Evolutionary conservation across 2,888 invertebrate genomes (phyloP).

Genomic region (Onchidella celtica): DNA sequence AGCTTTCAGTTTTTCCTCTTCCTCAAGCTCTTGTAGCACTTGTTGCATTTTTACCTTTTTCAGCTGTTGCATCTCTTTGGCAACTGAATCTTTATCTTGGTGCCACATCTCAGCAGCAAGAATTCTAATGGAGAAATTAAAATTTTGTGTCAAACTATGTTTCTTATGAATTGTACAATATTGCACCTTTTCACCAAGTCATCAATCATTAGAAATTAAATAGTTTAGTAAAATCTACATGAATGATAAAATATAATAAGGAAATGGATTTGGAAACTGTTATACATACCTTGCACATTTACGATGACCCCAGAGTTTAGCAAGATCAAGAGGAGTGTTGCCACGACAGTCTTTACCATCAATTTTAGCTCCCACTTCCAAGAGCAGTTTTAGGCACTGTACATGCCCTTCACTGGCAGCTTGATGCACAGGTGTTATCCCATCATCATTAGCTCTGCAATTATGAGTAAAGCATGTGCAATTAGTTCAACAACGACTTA

Average conservation of each 20-base stretch:
- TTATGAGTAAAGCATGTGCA: background rate
- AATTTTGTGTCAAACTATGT: no score
- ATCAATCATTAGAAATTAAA: no score
- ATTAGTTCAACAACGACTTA: no score
- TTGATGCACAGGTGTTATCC: conserved; percentile 79
- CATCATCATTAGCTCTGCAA: conserved; percentile 77
- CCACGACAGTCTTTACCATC: conserved; percentile 75
- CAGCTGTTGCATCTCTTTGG: conserved; percentile 75
- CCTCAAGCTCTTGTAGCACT: conserved; percentile 74
- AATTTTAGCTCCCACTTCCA: conserved; percentile 75
- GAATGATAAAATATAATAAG: no score
- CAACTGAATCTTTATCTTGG: conserved; percentile 76
- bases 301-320: conserved; percentile 79
- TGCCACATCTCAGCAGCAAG: conserved; percentile 79
- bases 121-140: conserved; percentile 66
- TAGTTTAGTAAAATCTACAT: no score
- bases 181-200: no score
- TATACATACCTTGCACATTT: conserved; percentile 79
- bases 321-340: conserved; percentile 79
- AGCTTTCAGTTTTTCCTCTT: conserved; percentile 71
- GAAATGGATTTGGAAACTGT: no score
- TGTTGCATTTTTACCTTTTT: conserved; percentile 77
- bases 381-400: conserved; percentile 77
- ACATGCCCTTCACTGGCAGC: conserved; percentile 80
- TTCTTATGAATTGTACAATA: no score